These are phyloP conservation scores for Apis mellifera DNA, from an alignment of 1,140 invertebrate species.

Conservation along the genomic window Amel_HAv3.1 CM009942.2:8584501-8585000, in stretches of 20 bases:
- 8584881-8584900: not conserved
- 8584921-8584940: not conserved
- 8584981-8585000: not conserved
- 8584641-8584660: conserved; percentile 58
- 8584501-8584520: not conserved
- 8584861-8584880: not conserved
- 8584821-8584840: conserved; percentile 16
- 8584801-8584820: not conserved
- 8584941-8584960: not conserved
- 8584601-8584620: conserved; percentile 49
- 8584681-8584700: conserved; percentile 46
- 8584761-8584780: not conserved
- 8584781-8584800: conserved; percentile 13
- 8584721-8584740: conserved; percentile 63
- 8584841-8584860: conserved; percentile 4
- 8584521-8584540: not conserved
- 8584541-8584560: not conserved
- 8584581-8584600: no score
- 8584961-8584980: not conserved
- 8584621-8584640: conserved; percentile 21
- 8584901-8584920: not conserved
- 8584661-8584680: conserved; percentile 68
- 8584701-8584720: conserved; percentile 62
- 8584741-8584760: not conserved
- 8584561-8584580: not conserved